A percentile compares a stretch with the other conserved stretches of the same genome.
phyloP scores from a whole-genome alignment of 1,140 invertebrate species.

The Rhizoglyphus robini region DNA sequence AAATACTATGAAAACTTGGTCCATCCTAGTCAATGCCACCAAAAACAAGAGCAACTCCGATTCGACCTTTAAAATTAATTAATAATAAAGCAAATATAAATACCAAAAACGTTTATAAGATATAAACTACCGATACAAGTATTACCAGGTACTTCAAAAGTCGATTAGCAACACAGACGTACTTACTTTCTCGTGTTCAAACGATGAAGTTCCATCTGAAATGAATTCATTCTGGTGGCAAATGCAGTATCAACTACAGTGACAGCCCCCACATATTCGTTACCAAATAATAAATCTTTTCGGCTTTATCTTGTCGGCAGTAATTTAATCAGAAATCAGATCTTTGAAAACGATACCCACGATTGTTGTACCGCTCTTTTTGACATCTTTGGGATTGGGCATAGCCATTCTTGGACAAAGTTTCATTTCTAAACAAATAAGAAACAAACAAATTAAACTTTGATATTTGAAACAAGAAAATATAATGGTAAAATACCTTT shows the following conservation, averaged over 20 bases:
- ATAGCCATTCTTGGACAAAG: constrained; percentile 61
- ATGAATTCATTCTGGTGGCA: constrained; percentile 72
- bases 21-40: constrained; percentile 82
- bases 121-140: constrained; percentile 75
- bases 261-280: constrained; percentile 94
- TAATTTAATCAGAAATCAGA: constrained; percentile 84
- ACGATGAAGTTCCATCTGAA: constrained; percentile 76
- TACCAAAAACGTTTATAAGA: not conserved
- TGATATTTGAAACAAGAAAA: constrained; percentile 3
- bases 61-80: constrained; percentile 55
- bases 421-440: constrained; percentile 50
- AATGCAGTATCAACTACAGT: constrained; percentile 93
- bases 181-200: constrained; percentile 74
- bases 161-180: constrained; percentile 67
- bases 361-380: constrained; percentile 96
- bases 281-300: constrained; percentile 89
- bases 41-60: constrained; percentile 83
- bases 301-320: constrained; percentile 94
- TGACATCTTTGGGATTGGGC: constrained; percentile 61
- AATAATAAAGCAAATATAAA: constrained; percentile 1
- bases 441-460: constrained; percentile 11
- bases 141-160: constrained; percentile 84
- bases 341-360: constrained; percentile 82
- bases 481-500: constrained; percentile 45
- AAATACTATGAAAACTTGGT: constrained; percentile 72